These are phyloP conservation scores for Thalassarche chlororhynchos DNA, from an alignment of 2,113 vertebrate genomes.

Conservation along the genomic window DNA sequence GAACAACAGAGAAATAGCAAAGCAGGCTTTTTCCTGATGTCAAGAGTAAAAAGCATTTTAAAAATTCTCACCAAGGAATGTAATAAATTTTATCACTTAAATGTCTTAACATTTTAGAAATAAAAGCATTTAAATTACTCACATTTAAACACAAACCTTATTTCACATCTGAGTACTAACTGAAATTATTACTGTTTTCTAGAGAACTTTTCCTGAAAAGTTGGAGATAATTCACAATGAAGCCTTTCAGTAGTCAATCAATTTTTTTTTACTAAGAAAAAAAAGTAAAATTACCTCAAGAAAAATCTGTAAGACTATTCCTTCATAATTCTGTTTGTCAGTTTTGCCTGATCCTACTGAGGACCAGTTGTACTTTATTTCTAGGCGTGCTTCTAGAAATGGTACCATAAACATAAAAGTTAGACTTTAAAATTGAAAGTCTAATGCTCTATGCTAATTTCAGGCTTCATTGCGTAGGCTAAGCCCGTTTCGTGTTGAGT, in stretches of 20 bases:
- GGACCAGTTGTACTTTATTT: not conserved
- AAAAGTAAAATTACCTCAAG: not conserved
- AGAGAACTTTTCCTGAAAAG: not conserved
- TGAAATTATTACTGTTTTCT: not conserved
- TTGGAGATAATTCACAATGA: not conserved
- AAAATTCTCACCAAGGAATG: not conserved
- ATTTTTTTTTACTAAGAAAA: not conserved
- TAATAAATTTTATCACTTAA: not conserved
- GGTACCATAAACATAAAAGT: not conserved
- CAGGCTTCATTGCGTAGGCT: not conserved
- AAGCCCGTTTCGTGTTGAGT: not conserved
- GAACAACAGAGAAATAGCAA: not conserved
- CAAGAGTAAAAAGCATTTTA: not conserved
- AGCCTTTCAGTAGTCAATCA: not conserved
- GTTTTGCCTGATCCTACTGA: not conserved
- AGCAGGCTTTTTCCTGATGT: not conserved
- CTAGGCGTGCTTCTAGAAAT: not conserved
- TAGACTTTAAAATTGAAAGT: not conserved
- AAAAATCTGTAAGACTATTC: not conserved
- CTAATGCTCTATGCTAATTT: not conserved
- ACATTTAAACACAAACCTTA: not conserved
- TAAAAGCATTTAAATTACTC: not conserved
- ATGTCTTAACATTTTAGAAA: not conserved
- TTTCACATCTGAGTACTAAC: not conserved
- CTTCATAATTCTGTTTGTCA: not conserved